These are phyloP conservation scores for Notospermus geniculatus DNA, from an alignment of 1,140 invertebrate genomes.

Conservation along the genomic window DNA sequence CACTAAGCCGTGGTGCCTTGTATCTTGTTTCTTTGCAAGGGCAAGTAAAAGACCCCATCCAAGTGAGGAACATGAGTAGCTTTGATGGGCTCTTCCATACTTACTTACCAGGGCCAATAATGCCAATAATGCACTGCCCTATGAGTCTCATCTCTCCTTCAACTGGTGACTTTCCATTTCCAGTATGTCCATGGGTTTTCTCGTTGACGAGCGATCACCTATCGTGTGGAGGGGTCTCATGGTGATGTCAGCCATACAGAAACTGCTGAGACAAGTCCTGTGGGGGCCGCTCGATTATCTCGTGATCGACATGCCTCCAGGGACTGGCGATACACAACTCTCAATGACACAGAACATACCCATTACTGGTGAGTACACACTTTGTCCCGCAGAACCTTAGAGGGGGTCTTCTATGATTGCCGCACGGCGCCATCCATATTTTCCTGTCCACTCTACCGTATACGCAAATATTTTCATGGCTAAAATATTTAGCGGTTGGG, in stretches of 20 bases:
- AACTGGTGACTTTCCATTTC: conserved; percentile 22
- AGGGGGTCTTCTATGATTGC: no score
- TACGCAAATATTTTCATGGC: no score
- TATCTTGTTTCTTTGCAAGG: no score
- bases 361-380: conserved; percentile 65
- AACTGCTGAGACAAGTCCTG: conserved; percentile 77
- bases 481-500: no score
- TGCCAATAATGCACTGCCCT: neutral
- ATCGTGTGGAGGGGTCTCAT: conserved; percentile 96
- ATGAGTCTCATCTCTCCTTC: no score
- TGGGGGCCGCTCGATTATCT: conserved; percentile 94
- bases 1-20: no score
- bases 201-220: conserved; percentile 76
- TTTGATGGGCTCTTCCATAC: neutral
- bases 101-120: no score
- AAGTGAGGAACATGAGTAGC: no score
- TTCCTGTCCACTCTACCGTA: no score
- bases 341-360: conserved; percentile 89
- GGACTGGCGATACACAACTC: conserved; percentile 95
- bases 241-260: conserved; percentile 89
- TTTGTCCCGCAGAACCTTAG: no score
- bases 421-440: no score
- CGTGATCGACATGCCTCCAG: conserved; percentile 94
- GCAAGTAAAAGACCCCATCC: no score
- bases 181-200: conserved; percentile 91